phyloP scores from a whole-genome alignment of 1,140 invertebrate genomes.

The Saccostrea glomerata region DNA sequence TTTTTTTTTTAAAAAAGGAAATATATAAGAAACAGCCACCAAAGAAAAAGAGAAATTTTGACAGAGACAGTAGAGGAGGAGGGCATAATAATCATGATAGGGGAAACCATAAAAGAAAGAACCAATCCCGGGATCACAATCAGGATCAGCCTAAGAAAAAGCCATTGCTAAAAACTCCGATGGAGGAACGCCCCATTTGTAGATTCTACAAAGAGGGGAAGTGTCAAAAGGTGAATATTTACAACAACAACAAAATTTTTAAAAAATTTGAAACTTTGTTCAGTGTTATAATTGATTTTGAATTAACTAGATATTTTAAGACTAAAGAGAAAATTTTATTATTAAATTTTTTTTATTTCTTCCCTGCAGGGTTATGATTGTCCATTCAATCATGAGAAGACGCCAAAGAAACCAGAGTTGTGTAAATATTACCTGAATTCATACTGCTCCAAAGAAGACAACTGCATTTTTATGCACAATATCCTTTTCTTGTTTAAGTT shows the following conservation, averaged over 20 bases:
- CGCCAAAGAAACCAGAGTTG: conserved; percentile 92
- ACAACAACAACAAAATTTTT: neutral
- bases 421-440: conserved; percentile 98
- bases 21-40: conserved; percentile 18
- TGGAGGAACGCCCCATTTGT: conserved; percentile 80
- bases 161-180: conserved; percentile 69
- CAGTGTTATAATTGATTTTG: too few species aligned
- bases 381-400: conserved; percentile 91
- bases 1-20: neutral
- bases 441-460: conserved; percentile 95
- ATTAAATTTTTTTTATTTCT: neutral
- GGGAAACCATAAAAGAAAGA: conserved; percentile 51
- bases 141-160: conserved; percentile 67
- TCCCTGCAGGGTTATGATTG: conserved; percentile 85
- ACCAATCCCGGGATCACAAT: conserved; percentile 49
- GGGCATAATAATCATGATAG: conserved; percentile 33
- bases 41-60: conserved; percentile 32
- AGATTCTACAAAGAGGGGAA: conserved; percentile 93
- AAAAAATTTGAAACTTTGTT: too few species aligned
- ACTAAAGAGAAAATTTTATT: neutral
- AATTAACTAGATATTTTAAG: neutral
- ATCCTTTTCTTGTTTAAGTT: conserved; percentile 73
- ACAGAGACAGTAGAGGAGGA: conserved; percentile 15
- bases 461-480: conserved; percentile 96
- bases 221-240: conserved; percentile 85